phyloP scores from a whole-genome alignment of 2,888 invertebrate genomes.

The Cosmia pyralina region DNA sequence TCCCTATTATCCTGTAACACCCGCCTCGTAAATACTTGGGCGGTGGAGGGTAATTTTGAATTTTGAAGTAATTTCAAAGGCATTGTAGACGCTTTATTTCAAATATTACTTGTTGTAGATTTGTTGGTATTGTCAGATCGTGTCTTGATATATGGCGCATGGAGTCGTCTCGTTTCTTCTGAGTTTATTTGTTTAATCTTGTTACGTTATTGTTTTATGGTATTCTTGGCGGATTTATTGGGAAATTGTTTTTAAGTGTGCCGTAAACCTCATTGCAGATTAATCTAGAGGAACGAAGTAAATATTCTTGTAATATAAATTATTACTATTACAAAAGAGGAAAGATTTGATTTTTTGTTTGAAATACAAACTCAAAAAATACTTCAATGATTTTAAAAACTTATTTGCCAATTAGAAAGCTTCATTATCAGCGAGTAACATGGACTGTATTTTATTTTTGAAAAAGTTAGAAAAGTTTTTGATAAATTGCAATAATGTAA shows the following conservation, averaged over 20 bases:
- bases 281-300: constrained; percentile 5
- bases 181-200: constrained; percentile 59
- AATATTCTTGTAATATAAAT: not conserved
- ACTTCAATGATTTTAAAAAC: too few species aligned
- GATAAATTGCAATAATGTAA: too few species aligned
- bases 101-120: constrained; percentile 67
- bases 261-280: constrained; percentile 24
- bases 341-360: too few species aligned
- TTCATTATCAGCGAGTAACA: too few species aligned
- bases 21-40: constrained; percentile 85
- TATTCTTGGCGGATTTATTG: constrained; percentile 16
- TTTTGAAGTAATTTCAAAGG: constrained; percentile 72
- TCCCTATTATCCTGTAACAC: constrained; percentile 85
- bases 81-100: constrained; percentile 67
- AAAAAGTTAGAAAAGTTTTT: too few species aligned
- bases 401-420: too few species aligned
- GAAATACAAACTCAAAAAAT: too few species aligned
- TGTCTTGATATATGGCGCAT: constrained; percentile 47
- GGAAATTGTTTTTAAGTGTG: constrained; percentile 35
- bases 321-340: too few species aligned
- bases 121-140: constrained; percentile 44
- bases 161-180: constrained; percentile 20
- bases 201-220: constrained; percentile 26
- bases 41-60: constrained; percentile 75
- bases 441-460: too few species aligned